Conservation (phyloP, 2,113 vertebrate species). For the Passer montanus region DNA sequence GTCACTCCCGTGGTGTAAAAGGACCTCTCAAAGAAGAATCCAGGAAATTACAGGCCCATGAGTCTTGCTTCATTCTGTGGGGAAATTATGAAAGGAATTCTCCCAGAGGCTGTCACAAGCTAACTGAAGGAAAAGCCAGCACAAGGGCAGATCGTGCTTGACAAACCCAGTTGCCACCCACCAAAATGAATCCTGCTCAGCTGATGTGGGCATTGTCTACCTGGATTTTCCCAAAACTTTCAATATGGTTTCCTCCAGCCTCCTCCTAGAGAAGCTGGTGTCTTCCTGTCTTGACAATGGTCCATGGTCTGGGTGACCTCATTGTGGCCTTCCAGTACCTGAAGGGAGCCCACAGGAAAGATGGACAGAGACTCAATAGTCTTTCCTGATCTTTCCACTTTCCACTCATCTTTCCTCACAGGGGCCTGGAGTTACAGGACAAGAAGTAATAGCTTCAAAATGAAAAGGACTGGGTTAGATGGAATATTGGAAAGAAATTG, state of each 20-base stretch:
- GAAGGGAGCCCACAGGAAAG: not conserved
- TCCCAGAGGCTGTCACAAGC: not conserved
- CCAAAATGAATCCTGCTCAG: not conserved
- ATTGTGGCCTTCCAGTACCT: not conserved
- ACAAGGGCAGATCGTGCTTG: not conserved
- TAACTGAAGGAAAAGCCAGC: not conserved
- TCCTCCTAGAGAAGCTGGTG: not conserved
- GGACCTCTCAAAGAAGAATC: not conserved
- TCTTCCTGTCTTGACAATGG: too few species aligned
- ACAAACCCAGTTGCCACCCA: not conserved
- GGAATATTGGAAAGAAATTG: rapidly evolving
- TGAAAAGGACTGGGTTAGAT: rapidly evolving
- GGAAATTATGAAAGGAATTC: not conserved
- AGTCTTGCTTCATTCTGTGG: not conserved
- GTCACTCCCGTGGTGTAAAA: not conserved
- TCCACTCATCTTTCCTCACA: not conserved
- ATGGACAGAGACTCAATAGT: not conserved
- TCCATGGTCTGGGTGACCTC: not conserved
- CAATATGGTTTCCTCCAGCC: not conserved
- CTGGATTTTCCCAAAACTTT: not conserved
- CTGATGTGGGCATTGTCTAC: not conserved
- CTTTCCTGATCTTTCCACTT: not conserved
- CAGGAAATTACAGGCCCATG: not conserved
- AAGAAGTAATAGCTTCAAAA: rapidly evolving
- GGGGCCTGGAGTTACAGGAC: not conserved